phyloP scores from a whole-genome alignment of 2,888 invertebrate species.

The Cerastis leucographa region DNA sequence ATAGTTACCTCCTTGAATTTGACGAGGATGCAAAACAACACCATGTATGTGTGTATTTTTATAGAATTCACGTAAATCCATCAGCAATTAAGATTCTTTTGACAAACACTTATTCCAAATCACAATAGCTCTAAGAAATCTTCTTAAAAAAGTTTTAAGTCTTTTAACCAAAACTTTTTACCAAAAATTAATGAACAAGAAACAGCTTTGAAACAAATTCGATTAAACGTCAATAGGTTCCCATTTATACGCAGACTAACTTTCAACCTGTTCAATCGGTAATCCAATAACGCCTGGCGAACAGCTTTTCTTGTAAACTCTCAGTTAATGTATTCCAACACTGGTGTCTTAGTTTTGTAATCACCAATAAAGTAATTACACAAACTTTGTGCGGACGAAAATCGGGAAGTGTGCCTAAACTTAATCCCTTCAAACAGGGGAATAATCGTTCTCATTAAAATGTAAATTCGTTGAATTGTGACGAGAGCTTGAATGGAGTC shows the following conservation, averaged over 20 bases:
- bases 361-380: constrained; percentile 80
- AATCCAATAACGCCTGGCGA: constrained; percentile 70
- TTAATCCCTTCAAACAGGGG: constrained; percentile 85
- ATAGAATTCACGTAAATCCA: neutral
- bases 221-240: constrained; percentile 57
- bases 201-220: constrained; percentile 52
- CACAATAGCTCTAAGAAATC: neutral
- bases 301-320: constrained; percentile 73
- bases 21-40: too few species aligned
- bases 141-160: neutral
- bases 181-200: constrained; percentile 54
- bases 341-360: constrained; percentile 76
- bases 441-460: constrained; percentile 87
- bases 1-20: too few species aligned
- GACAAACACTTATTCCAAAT: neutral
- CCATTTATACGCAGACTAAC: constrained; percentile 66
- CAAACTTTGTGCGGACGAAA: constrained; percentile 75
- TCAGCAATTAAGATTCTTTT: neutral
- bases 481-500: constrained; percentile 78
- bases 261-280: constrained; percentile 67
- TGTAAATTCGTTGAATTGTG: constrained; percentile 82
- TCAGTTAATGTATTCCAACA: constrained; percentile 72
- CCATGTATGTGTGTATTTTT: too few species aligned
- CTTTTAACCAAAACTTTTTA: neutral
- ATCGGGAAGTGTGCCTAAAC: constrained; percentile 77